Evolutionary conservation across 2,797 vertebrate genomes (phyloP), one percentile per base, ranked within the genome.

Genomic region (Lepilemur ruficaudatus): DNA sequence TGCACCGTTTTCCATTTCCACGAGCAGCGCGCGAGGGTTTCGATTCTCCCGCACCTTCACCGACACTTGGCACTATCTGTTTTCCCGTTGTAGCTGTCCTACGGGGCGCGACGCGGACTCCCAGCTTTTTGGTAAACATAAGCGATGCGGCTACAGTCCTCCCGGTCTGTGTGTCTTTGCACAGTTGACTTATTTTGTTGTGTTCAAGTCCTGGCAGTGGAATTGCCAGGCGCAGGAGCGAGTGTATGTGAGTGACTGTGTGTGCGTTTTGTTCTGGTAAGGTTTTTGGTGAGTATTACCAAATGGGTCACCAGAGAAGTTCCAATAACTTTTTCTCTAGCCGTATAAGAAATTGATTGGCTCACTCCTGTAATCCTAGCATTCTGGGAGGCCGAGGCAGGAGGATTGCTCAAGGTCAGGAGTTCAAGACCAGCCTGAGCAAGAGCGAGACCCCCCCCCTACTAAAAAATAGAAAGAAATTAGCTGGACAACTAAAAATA

Each of bases 31-130:
- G 12, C 28, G 18, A 32, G 14, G 15, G 14, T 12, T 52, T 25
- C 11, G 1, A 2, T 59, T 15, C 30, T 41, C 38, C 50, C 13
- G 13, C 17, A 35, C 46, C 7, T 25, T 46, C 4, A 5, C 17
- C 32, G 14, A 59, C 50, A 0, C 1, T 6, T 13, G 11, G 5
- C 4, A 11, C 12, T 55, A n/a, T 22, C 32, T 52, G 25, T 35
- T 48, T 8, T 3, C 15, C 32, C 7, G 4, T 4, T 4, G n/a
- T 5, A 46, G 48, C 10, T 30, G 5, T 22, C 30, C 11, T 11
- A 67, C 10, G 7, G 59, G 38, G 22, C 22, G 17, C 7, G 38
- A 18, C 28, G 8, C 11, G 1, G 2, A 25, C 18, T 13, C 55
- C 11, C 23, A 17, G 48, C 32, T n/a, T 46, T 72, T 43, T n/a